These are phyloP conservation scores for Lycopodina hypogea DNA, from an alignment of 37 sponge, comb jelly and placozoan genomes.

Conservation along the genomic window DNA sequence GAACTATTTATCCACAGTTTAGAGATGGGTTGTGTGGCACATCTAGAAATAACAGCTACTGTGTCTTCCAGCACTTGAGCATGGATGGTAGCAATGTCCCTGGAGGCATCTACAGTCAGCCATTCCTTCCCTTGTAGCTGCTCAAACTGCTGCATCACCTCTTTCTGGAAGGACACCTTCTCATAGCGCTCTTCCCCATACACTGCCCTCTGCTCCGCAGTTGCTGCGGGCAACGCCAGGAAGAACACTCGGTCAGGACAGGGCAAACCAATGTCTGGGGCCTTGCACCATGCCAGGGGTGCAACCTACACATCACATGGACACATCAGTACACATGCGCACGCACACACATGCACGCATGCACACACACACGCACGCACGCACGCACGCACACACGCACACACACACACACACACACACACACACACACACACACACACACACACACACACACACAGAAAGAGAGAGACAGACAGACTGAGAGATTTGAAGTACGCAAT, in stretches of 20 bases:
- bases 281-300: conserved; percentile 77
- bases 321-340: neutral
- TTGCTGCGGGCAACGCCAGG: conserved; percentile 54
- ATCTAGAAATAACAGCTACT: conserved; percentile 12
- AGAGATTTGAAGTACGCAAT: neutral
- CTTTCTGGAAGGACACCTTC: conserved; percentile 54
- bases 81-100: conserved; percentile 55
- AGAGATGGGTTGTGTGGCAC: conserved; percentile 7
- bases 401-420: too few species aligned
- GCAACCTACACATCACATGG: conserved; percentile 43
- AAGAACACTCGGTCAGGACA: conserved; percentile 81
- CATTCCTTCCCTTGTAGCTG: conserved; percentile 45
- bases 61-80: conserved; percentile 27
- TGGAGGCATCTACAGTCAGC: conserved; percentile 63
- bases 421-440: too few species aligned
- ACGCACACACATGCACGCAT: neutral
- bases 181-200: conserved; percentile 91
- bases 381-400: too few species aligned
- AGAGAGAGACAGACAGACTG: neutral
- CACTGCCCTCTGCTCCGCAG: conserved; percentile 48
- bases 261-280: conserved; percentile 74
- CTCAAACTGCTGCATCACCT: conserved; percentile 50
- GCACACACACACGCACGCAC: too few species aligned
- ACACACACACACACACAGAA: too few species aligned
- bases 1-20: conserved; percentile 45